Conservation (phyloP, 2,888 invertebrate genomes). For the Ichneumoninae sp. region DNA sequence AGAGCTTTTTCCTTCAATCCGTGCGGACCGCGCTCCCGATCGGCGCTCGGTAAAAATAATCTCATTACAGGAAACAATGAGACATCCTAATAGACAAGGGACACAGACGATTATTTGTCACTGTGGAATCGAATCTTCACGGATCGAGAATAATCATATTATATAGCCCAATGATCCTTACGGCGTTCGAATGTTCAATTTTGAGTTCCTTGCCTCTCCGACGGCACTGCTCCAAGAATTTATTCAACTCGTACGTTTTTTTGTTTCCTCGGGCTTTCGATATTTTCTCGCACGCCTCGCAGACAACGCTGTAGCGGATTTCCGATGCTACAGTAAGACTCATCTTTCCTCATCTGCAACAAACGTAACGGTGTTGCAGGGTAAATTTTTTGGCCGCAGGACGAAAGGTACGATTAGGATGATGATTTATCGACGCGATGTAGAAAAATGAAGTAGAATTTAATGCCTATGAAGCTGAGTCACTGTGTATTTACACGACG, state of each 20-base stretch:
- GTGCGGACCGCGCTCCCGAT: slow-evolving; percentile 92
- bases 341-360: slow-evolving; percentile 63
- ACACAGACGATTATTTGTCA: slow-evolving; percentile 62
- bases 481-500: slow-evolving; percentile 85
- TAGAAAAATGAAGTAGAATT: slow-evolving; percentile 22
- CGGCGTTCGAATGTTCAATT: slow-evolving; percentile 73
- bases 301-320: slow-evolving; percentile 86
- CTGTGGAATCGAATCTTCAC: background rate
- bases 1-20: slow-evolving; percentile 93
- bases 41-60: slow-evolving; percentile 91
- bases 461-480: slow-evolving; percentile 14
- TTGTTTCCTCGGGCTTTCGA: slow-evolving; percentile 83
- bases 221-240: slow-evolving; percentile 85
- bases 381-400: background rate
- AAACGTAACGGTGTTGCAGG: background rate
- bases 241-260: slow-evolving; percentile 85
- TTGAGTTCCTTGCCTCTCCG: slow-evolving; percentile 81
- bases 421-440: slow-evolving; percentile 16
- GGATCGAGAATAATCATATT: no score
- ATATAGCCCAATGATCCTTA: slow-evolving; percentile 72
- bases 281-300: slow-evolving; percentile 87
- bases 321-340: slow-evolving; percentile 73
- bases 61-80: slow-evolving; percentile 91
- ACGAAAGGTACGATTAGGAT: background rate
- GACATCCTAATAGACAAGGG: slow-evolving; percentile 83